phyloP scores from a whole-genome alignment of 2,797 vertebrate species.

The Xyrichtys novacula region DNA sequence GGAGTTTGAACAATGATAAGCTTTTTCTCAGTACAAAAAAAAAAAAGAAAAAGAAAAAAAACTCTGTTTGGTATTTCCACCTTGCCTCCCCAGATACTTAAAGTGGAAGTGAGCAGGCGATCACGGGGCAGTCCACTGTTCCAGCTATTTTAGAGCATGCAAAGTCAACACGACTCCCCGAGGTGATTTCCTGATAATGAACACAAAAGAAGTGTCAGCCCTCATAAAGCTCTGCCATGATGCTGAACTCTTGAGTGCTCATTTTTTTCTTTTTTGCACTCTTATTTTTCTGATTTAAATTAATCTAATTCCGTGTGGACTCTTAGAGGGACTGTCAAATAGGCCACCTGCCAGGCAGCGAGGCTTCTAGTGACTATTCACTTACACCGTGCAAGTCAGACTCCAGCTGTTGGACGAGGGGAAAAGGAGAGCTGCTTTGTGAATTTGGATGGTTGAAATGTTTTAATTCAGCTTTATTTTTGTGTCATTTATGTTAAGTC shows the following conservation, averaged over 20 bases:
- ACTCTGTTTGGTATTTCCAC: constrained; percentile 68
- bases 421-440: neutral
- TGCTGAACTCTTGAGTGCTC: constrained; percentile 77
- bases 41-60: constrained; percentile 55
- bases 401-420: neutral
- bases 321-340: constrained; percentile 75
- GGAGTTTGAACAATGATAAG: constrained; percentile 63
- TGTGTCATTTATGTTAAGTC: constrained; percentile 9
- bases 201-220: constrained; percentile 85
- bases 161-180: constrained; percentile 84
- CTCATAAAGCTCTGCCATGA: constrained; percentile 82
- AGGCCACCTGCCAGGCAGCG: constrained; percentile 73
- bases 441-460: constrained; percentile 16
- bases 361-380: constrained; percentile 59
- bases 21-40: constrained; percentile 54
- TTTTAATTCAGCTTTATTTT: constrained; percentile 5
- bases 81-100: constrained; percentile 61
- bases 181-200: constrained; percentile 87
- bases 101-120: constrained; percentile 62
- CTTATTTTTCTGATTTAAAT: constrained; percentile 79
- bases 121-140: constrained; percentile 66
- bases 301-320: constrained; percentile 82
- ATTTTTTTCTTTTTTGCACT: constrained; percentile 21
- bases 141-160: constrained; percentile 83
- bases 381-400: constrained; percentile 50